phyloP scores from a whole-genome alignment of 2,113 vertebrate species.

The Prietella phreatophila region DNA sequence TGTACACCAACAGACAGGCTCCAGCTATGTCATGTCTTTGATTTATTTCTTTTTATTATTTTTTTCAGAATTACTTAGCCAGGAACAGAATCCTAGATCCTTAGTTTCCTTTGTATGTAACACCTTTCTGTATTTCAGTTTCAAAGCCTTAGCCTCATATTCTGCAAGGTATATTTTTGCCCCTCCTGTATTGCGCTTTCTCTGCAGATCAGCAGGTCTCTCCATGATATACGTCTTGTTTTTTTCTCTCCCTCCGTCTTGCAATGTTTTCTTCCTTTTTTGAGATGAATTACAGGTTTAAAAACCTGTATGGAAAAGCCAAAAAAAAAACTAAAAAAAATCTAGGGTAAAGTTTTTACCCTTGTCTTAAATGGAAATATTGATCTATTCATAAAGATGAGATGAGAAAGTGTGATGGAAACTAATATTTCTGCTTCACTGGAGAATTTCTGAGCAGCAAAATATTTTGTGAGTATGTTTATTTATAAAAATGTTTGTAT shows the following conservation, averaged over 20 bases:
- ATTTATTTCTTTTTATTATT: neutral
- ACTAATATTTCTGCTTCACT: neutral
- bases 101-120: constrained; percentile 54
- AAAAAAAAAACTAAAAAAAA: neutral
- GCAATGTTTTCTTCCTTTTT: neutral
- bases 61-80: constrained; percentile 11
- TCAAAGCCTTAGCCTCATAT: constrained; percentile 7
- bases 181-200: neutral
- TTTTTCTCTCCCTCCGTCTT: neutral
- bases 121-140: constrained; percentile 48
- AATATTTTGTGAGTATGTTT: neutral
- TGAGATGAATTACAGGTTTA: neutral
- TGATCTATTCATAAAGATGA: neutral
- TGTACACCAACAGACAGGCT: constrained; percentile 23
- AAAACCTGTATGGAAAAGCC: neutral
- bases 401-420: neutral
- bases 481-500: neutral
- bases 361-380: neutral
- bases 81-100: constrained; percentile 11
- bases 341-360: neutral
- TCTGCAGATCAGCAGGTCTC: neutral
- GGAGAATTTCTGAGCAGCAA: neutral
- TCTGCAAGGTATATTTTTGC: neutral
- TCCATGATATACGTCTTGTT: neutral
- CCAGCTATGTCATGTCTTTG: constrained; percentile 35